These are phyloP conservation scores for Tiliacea aurago DNA, from an alignment of 2,888 invertebrate genomes.

Conservation along the genomic window DNA sequence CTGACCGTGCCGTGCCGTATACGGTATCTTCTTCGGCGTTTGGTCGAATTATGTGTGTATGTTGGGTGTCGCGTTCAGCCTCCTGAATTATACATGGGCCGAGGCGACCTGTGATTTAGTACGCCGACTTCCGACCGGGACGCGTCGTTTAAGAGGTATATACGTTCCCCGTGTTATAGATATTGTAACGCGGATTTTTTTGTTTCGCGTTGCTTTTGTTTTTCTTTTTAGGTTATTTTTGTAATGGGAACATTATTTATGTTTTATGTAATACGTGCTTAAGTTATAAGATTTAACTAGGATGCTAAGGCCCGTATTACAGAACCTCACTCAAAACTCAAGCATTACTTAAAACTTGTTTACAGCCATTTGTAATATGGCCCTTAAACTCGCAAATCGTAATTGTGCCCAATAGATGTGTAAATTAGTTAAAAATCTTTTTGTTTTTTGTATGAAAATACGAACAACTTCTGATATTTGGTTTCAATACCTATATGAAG, in stretches of 20 bases:
- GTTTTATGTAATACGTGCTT: constrained; percentile 11
- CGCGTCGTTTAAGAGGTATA: constrained; percentile 80
- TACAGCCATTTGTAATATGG: too few relatives aligned
- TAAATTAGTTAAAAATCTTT: too few relatives aligned
- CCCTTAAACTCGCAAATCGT: background rate
- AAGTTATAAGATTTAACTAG: constrained; percentile 3
- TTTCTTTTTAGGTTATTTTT: constrained; percentile 21
- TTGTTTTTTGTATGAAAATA: background rate
- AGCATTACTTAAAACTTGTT: too few relatives aligned
- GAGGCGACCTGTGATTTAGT: constrained; percentile 86
- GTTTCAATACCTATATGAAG: constrained; percentile 14
- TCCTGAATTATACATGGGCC: constrained; percentile 87
- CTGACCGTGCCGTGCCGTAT: constrained; percentile 77
- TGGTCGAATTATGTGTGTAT: constrained; percentile 80
- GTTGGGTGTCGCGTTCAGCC: constrained; percentile 82
- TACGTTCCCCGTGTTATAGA: constrained; percentile 76
- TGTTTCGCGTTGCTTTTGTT: constrained; percentile 53
- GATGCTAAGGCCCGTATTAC: background rate
- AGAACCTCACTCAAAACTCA: too few relatives aligned
- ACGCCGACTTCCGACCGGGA: constrained; percentile 76
- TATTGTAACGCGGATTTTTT: constrained; percentile 72
- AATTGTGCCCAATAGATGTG: too few relatives aligned
- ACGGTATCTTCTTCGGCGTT: constrained; percentile 84
- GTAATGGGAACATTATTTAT: constrained; percentile 27
- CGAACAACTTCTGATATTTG: background rate